phyloP scores from a whole-genome alignment of 1,140 invertebrate species.

The Lordiphosa clarofinis region DNA sequence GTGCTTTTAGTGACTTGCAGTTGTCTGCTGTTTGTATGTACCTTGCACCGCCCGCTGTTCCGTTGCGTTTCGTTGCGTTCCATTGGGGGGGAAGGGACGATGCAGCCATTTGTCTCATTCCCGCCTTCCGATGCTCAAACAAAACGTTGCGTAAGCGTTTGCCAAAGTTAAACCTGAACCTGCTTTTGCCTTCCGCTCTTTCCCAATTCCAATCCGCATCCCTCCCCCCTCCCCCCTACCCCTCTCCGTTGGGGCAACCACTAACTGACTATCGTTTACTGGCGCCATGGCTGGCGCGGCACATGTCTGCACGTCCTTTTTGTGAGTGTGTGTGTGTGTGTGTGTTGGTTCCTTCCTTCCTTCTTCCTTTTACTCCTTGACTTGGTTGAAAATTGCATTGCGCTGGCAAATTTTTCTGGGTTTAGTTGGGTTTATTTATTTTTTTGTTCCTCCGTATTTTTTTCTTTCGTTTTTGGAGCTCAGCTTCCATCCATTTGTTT shows the following conservation, averaged over 20 bases:
- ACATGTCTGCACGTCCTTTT: slow-evolving; percentile 66
- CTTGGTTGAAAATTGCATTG: slow-evolving; percentile 51
- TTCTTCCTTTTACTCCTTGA: slow-evolving; percentile 8
- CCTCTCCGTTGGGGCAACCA: slow-evolving; percentile 12
- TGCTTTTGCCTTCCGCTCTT: slow-evolving; percentile 9
- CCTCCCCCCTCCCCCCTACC: not conserved
- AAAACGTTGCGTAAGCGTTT: slow-evolving; percentile 71
- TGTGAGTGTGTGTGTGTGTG: not conserved
- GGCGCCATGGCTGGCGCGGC: slow-evolving; percentile 22
- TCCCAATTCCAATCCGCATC: not conserved
- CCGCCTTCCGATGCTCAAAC: slow-evolving; percentile 42
- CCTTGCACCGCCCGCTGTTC: slow-evolving; percentile 2
- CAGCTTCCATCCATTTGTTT: slow-evolving; percentile 52
- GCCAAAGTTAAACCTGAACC: slow-evolving; percentile 53
- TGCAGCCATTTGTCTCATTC: slow-evolving; percentile 35
- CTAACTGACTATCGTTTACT: slow-evolving; percentile 68
- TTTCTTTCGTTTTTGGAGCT: slow-evolving; percentile 6
- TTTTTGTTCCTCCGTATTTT: slow-evolving; percentile 4
- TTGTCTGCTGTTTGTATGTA: slow-evolving; percentile 3
- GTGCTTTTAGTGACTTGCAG: slow-evolving; percentile 52
- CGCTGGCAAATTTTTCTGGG: slow-evolving; percentile 23
- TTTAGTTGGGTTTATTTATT: slow-evolving; percentile 8
- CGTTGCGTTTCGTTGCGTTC: not conserved
- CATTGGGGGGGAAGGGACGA: not conserved
- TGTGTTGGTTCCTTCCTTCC: not conserved